These are phyloP conservation scores for Urocitellus parryii DNA, from an alignment of 2,113 vertebrate species.

Conservation along the genomic window DNA sequence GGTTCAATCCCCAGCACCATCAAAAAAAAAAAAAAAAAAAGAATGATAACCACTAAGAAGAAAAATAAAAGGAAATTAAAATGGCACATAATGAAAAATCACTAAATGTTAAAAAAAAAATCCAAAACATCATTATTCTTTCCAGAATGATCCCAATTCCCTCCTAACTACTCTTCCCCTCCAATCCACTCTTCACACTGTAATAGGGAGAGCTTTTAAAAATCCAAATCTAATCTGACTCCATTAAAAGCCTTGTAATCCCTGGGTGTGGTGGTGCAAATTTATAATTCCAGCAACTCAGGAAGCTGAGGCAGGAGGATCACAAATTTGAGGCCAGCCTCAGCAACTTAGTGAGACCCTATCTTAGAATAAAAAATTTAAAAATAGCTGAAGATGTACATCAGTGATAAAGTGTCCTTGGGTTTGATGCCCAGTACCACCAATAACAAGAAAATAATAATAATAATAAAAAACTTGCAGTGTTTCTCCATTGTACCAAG, in stretches of 20 bases:
- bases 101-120: too few relatives aligned
- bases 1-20: too few relatives aligned
- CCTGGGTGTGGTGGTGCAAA: too few relatives aligned
- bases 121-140: slow-evolving; percentile 37
- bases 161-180: not conserved
- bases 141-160: not conserved
- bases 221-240: slow-evolving; percentile 12
- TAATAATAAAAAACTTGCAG: not conserved
- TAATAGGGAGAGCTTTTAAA: not conserved
- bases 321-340: not conserved
- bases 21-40: too few relatives aligned
- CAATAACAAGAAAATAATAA: too few relatives aligned
- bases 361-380: not conserved
- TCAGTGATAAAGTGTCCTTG: not conserved
- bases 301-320: not conserved
- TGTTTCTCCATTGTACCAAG: not conserved
- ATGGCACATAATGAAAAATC: too few relatives aligned
- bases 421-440: not conserved
- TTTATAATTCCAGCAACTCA: not conserved
- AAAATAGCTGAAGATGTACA: not conserved
- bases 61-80: too few relatives aligned
- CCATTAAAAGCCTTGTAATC: not conserved
- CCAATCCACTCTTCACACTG: not conserved
- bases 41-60: too few relatives aligned
- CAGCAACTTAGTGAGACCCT: not conserved